A percentile compares a stretch with the other conserved stretches of the same genome.
phyloP scores from a whole-genome alignment of 2,888 invertebrate genomes.

The Cryptophagus acutangulus region DNA sequence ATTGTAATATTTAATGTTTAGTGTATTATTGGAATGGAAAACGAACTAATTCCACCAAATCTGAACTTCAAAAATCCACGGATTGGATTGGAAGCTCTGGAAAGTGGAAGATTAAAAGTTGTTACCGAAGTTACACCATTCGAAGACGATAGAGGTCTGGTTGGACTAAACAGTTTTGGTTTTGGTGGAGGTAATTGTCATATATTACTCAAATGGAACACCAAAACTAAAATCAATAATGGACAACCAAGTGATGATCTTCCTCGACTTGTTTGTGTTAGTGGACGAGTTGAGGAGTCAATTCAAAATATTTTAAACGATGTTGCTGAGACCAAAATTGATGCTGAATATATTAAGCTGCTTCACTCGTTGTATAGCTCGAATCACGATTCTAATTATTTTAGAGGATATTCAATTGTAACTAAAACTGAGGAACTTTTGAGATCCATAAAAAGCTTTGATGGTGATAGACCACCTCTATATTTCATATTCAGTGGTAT shows the following conservation, averaged over 20 bases:
- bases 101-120: conserved; percentile 62
- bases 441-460: conserved; percentile 16
- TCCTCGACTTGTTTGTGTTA: conserved; percentile 67
- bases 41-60: conserved; percentile 77
- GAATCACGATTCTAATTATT: conserved; percentile 14
- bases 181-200: conserved; percentile 89
- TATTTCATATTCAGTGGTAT: conserved; percentile 59
- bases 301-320: conserved; percentile 62
- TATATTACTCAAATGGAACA: conserved; percentile 58
- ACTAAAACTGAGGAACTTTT: conserved; percentile 35
- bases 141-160: conserved; percentile 60
- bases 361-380: conserved; percentile 30
- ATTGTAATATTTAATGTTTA: too few relatives aligned
- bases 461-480: neutral
- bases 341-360: conserved; percentile 34
- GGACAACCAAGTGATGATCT: conserved; percentile 59
- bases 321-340: conserved; percentile 52
- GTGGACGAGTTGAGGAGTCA: conserved; percentile 77
- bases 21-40: conserved; percentile 65
- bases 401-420: conserved; percentile 66
- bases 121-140: conserved; percentile 68
- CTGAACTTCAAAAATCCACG: conserved; percentile 59
- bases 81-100: conserved; percentile 56
- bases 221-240: conserved; percentile 58
- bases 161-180: conserved; percentile 86